Percentiles rank a stretch among this genome's conserved stretches.
Evolutionary conservation across 2,113 vertebrate species (phyloP).

Genomic region (Hyla sarda): DNA sequence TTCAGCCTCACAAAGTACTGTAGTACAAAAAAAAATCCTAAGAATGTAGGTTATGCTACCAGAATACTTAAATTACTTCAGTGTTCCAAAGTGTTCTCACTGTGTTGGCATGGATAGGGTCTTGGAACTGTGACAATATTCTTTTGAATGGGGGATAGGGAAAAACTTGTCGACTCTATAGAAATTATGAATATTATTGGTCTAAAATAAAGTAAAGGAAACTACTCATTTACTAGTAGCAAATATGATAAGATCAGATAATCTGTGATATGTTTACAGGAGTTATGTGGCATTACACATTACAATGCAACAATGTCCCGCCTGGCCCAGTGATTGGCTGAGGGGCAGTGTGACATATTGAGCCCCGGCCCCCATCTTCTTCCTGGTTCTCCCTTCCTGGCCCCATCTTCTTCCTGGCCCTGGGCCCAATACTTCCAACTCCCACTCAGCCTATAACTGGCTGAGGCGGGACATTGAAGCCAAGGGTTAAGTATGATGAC

Average conservation of each 20-base stretch:
- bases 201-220: not conserved
- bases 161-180: not conserved
- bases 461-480: too few relatives aligned
- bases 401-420: too few relatives aligned
- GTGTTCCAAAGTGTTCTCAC: not conserved
- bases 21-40: constrained; percentile 28
- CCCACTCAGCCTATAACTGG: too few relatives aligned
- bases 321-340: too few relatives aligned
- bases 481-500: too few relatives aligned
- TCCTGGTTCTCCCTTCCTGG: too few relatives aligned
- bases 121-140: constrained; percentile 9
- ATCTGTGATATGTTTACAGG: not conserved
- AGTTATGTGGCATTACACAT: too few relatives aligned
- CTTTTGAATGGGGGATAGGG: not conserved
- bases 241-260: not conserved
- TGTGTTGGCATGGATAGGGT: not conserved
- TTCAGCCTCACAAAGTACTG: constrained; percentile 39
- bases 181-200: not conserved
- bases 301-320: too few relatives aligned
- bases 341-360: too few relatives aligned
- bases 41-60: constrained; percentile 35
- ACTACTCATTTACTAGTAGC: not conserved
- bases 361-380: too few relatives aligned
- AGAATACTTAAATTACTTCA: constrained; percentile 24
- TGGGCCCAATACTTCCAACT: too few relatives aligned